Evolutionary conservation across 2,113 vertebrate genomes (phyloP), one percentile per base, ranked within the genome.

Genomic region (Camelus dromedarius): DNA sequence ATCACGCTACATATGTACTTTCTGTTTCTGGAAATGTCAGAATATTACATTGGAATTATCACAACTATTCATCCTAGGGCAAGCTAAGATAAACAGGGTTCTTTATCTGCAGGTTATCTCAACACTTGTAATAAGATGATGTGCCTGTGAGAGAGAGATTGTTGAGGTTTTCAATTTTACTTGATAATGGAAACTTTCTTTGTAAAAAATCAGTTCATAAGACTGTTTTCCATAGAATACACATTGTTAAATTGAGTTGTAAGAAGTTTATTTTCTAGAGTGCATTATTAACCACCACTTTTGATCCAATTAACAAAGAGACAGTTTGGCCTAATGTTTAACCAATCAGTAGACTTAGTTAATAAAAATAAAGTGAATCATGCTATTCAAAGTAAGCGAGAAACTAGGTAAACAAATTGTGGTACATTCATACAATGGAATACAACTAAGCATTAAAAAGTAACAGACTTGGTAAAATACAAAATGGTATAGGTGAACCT

Each of bases 251-350:
- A 42, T 56, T 91, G 18, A 75, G 2, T 64, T 83, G 1, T 69
- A 83, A 81, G 32, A 92, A 28, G 13, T 72, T 88, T 88, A 72
- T 66, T 80, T 79, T 62, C 18, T 22, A 48, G 7, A 92, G 13
- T 46, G 15, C 22, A 66, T 93, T 70, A n/a, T 84, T 77, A 66
- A 54, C 8, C 22, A 88, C 22, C 7, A 42, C 30, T 95, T 32
- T 80, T 93, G 30, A 88, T 93, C 22, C 42, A 67, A 10, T 81
- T 69, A 89, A 80, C 8, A 67, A 50, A 30, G 6, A 92, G 69
- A 77, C 11, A 62, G 69, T 13, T 12, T 67, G 12, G 18, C 7
- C 56, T 88, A 3, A 2, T 42, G 11, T 4, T 77, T 46, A 82
- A 42, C 7, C 67, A 93, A 20, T 50, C 8, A 50, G 35, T 9